Conservation (phyloP, 1,140 invertebrate species). For the Prorops nasuta region DNA sequence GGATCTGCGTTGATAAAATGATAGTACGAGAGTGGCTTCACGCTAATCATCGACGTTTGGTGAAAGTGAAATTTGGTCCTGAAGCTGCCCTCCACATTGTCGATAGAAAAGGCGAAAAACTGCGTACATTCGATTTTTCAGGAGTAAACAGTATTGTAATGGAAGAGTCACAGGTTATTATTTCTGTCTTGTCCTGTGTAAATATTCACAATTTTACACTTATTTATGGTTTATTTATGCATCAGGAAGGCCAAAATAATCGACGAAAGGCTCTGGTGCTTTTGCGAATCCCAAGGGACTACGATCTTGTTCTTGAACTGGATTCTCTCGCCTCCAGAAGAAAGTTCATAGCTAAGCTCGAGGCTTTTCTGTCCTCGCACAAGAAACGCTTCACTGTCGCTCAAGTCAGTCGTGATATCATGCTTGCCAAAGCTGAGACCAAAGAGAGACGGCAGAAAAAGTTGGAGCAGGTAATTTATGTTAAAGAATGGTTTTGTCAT, state of each 20-base stretch:
- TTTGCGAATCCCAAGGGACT: conserved; percentile 85
- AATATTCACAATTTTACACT: conserved; percentile 4
- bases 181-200: no score
- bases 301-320: conserved; percentile 95
- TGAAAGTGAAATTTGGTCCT: conserved; percentile 86
- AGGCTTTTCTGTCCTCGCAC: conserved; percentile 77
- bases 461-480: conserved; percentile 72
- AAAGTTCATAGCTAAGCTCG: conserved; percentile 89
- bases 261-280: conserved; percentile 82
- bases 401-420: conserved; percentile 73
- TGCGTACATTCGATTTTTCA: conserved; percentile 77
- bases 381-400: conserved; percentile 74
- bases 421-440: conserved; percentile 92
- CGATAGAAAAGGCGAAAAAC: conserved; percentile 85
- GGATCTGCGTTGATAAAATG: conserved; percentile 86
- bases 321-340: conserved; percentile 76
- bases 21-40: conserved; percentile 93
- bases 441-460: conserved; percentile 91
- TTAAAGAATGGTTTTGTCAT: background rate
- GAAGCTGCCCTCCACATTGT: conserved; percentile 81
- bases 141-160: conserved; percentile 75
- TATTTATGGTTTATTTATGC: background rate
- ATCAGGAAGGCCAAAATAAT: conserved; percentile 68
- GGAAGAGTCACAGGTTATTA: conserved; percentile 69
- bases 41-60: conserved; percentile 85